Conservation (phyloP, 2,797 vertebrate species). For the Pogonophryne albipinna region DNA sequence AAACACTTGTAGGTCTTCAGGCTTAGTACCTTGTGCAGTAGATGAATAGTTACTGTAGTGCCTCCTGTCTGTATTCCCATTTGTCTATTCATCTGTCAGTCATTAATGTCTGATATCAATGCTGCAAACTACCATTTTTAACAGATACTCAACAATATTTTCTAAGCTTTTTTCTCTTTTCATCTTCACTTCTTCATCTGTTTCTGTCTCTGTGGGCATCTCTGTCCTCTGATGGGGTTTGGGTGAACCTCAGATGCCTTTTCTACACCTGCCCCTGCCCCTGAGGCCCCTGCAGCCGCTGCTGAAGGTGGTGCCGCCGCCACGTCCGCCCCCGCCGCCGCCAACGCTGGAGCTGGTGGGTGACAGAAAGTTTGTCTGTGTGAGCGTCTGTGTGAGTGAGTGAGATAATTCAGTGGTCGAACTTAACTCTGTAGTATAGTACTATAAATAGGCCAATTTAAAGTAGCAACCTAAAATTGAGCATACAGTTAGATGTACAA, state of each 20-base stretch:
- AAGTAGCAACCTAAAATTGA: neutral
- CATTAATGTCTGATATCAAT: conserved; percentile 54
- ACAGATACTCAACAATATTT: conserved; percentile 5
- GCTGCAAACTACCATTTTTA: conserved; percentile 23
- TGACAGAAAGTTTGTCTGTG: conserved; percentile 66
- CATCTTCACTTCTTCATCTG: conserved; percentile 34
- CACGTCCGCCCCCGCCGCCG: conserved; percentile 79
- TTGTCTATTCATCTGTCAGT: conserved; percentile 75
- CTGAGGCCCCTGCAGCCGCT: conserved; percentile 89
- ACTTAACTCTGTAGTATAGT: neutral
- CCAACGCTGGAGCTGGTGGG: conserved; percentile 96
- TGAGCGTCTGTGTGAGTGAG: conserved; percentile 28
- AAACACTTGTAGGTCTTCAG: conserved; percentile 50
- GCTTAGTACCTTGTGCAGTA: conserved; percentile 56
- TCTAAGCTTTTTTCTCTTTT: conserved; percentile 30
- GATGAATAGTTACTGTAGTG: conserved; percentile 58
- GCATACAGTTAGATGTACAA: neutral
- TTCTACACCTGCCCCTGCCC: conserved; percentile 91
- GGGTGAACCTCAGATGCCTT: conserved; percentile 90
- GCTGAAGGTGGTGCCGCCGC: conserved; percentile 89
- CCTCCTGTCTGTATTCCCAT: conserved; percentile 78
- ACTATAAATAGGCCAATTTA: neutral
- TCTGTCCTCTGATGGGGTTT: conserved; percentile 57
- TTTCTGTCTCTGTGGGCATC: conserved; percentile 30
- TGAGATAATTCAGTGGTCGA: conserved; percentile 12